phyloP scores from a whole-genome alignment of 2,113 vertebrate genomes.

The Lophura nycthemera region DNA sequence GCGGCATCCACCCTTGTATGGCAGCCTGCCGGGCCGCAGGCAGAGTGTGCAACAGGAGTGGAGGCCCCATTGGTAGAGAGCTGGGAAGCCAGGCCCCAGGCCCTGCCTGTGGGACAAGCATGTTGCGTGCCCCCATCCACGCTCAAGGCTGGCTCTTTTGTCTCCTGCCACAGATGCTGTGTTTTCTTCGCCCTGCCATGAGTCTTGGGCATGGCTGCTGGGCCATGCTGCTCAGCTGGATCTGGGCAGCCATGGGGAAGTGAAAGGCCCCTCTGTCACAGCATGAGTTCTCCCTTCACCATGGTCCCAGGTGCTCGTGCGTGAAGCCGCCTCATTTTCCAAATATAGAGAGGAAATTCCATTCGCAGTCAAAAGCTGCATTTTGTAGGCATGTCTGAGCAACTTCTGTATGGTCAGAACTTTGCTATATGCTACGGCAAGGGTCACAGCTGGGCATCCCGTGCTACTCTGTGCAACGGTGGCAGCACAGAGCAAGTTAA shows the following conservation, averaged over 20 bases:
- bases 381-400: not conserved
- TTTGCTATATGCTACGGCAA: fast-evolving
- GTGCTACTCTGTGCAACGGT: fast-evolving
- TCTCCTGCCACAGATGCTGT: not conserved
- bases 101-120: fast-evolving
- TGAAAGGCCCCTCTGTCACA: slow-evolving; percentile 55
- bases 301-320: not conserved
- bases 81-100: not conserved
- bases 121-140: fast-evolving
- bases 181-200: not conserved
- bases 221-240: not conserved
- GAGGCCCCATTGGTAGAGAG: not conserved
- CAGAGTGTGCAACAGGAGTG: not conserved
- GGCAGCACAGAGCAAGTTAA: not conserved
- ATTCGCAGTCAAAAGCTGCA: not conserved
- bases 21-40: not conserved
- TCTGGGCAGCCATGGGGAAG: slow-evolving; percentile 3
- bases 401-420: not conserved
- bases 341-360: slow-evolving; percentile 57
- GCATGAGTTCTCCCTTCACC: not conserved
- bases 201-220: not conserved
- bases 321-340: not conserved
- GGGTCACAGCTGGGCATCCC: not conserved
- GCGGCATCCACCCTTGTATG: not conserved
- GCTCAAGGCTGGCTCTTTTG: not conserved